Evolutionary conservation across 2,888 invertebrate genomes (phyloP).

Genomic region (Trissolcus brochymenae): DNA sequence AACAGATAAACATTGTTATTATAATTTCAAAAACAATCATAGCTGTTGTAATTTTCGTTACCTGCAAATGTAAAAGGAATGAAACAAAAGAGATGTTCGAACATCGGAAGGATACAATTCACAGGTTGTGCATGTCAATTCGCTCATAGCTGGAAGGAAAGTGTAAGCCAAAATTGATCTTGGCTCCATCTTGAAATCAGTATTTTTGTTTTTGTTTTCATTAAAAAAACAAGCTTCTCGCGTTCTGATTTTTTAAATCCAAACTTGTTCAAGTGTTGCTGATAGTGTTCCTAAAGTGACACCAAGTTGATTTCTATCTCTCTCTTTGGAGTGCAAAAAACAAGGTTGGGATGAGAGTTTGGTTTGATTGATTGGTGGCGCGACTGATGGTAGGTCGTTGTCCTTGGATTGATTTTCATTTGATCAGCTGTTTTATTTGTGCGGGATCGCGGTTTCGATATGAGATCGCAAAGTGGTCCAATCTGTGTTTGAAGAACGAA

Average conservation of each 20-base stretch:
- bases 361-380: constrained; percentile 5
- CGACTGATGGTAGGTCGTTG: constrained; percentile 17
- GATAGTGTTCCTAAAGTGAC: too few relatives aligned
- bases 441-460: not conserved
- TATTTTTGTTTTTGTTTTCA: too few relatives aligned
- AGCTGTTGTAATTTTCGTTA: not conserved
- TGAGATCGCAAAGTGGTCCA: constrained; percentile 18
- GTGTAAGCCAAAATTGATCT: constrained; percentile 17
- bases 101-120: constrained; percentile 26
- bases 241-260: too few relatives aligned
- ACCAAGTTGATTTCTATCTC: too few relatives aligned
- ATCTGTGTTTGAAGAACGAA: not conserved
- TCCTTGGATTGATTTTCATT: constrained; percentile 34
- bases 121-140: constrained; percentile 12
- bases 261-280: too few relatives aligned
- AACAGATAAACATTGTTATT: not conserved
- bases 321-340: too few relatives aligned
- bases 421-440: constrained; percentile 36
- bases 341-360: too few relatives aligned
- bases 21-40: not conserved
- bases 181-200: not conserved
- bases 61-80: constrained; percentile 26
- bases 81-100: constrained; percentile 1
- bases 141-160: constrained; percentile 12
- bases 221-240: too few relatives aligned